Base-by-base conservation (phyloP, 2,113 vertebrate genomes). In the Echinops telfairi region DNA sequence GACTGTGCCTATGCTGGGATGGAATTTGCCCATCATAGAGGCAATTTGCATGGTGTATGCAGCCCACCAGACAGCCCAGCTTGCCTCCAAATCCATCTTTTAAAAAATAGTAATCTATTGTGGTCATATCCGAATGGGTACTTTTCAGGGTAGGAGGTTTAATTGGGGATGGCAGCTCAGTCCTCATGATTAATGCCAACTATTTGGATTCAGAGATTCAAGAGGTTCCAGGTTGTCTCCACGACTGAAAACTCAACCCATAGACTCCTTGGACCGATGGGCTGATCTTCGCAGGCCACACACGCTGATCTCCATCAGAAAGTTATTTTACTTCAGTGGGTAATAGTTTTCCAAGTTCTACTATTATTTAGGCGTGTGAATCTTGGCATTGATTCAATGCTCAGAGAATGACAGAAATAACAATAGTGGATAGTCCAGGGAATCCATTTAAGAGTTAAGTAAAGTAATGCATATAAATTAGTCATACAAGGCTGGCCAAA, bases 141-240 rank as follows among this genome's bases (percentile, higher is more conserved):
- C 22, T 93, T 90, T 96, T 80, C 23, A 94, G 73, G 33, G 58
- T 43, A 25, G 60, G 16, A 60, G 15, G 10, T 71, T 91, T 93
- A 88, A 66, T 7, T n/a, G 78, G 11, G 38, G 43, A 53, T 80
- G 75, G 23, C 64, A 85, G 10, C 6, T 31, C 84, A 86, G 83
- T 82, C 64, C 17, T 33, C 15, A 4, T 58, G 75, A 82, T 17
- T 36, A 71, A 64, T 38, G 73, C 6, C 25, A 82, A 23, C 2
- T 36, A 27, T 58, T n/a, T 57, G 38, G 22, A 33, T 89, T 85
- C 76, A 78, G 92, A 78, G 68, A 62, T 33, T 92, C 47, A 53
- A 22, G n/a, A 75, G 60, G 62, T 53, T 82, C 53, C 12, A 12
- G 43, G 29, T 70, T 66, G 43, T 43, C 25, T 62, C 22, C 11